Evolutionary conservation across 1,140 invertebrate genomes (phyloP), one percentile per base, ranked within the genome.

Genomic region (Drosophila bipectinata): DNA sequence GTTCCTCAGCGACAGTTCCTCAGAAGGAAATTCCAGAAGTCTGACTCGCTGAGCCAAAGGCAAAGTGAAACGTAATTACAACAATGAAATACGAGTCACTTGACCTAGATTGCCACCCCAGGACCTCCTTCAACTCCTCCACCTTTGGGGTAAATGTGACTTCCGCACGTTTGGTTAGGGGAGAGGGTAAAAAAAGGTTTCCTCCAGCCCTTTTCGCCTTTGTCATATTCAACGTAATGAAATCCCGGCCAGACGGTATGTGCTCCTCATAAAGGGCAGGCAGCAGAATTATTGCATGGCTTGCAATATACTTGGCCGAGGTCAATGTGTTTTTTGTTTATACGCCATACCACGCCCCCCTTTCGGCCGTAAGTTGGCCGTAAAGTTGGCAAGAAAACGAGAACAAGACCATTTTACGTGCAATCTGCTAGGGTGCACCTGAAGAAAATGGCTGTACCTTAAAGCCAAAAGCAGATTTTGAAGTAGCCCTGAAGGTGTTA

Each of bases 311-410:
- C 73, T 30, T 39, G 55, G 72, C 52, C 51, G 48, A 84, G 80
- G 78, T 87, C 82, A 85, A 85, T 81, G 74, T 78, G 57, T 79
- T 85, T 56, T 68, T 77, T 74, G 62, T 82, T 82, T 81, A 78
- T 82, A 59, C 56, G 47, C 59, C 49, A 24, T 34, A 15, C 44
- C 28, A 12, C 24, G 44, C 37, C 21, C 15, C 59, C 32, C n/a
- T 39, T 45, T 44, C 7, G 9, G 41, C 14, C 26, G 26, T 28
- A 28, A 28, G 26, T 28, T 28, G 68, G 74, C 67, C 74, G 59
- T 83, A 83, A 83, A 83, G 60, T 71, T 47, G 48, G 41, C 41
- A 57, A 79, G 71, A 71, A 68, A 78, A 84, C 75, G 79, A 83
- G 71, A 69, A 69, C n/a, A 52, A 39, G 60, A 66, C 24, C 79